phyloP scores from a whole-genome alignment of 2,888 invertebrate genomes.

The Drosophila ezoana region DNA sequence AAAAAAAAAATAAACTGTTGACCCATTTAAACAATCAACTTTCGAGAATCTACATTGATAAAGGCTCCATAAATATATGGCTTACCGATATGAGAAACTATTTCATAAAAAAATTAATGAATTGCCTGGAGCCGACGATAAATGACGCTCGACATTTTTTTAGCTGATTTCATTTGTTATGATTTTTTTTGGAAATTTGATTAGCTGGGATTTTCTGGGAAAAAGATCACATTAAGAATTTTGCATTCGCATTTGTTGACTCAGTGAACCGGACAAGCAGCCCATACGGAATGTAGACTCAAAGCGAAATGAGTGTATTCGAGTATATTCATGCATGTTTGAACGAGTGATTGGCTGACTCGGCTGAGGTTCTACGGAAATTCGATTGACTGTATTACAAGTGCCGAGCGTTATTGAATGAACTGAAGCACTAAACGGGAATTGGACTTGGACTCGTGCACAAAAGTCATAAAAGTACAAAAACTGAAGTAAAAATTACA shows the following conservation, averaged over 20 bases:
- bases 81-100: conserved; percentile 12
- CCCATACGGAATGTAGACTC: background rate
- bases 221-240: conserved; percentile 43
- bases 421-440: conserved; percentile 1
- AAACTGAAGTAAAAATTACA: conserved; percentile 44
- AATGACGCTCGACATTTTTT: conserved; percentile 35
- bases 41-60: conserved; percentile 10
- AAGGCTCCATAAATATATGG: conserved; percentile 25
- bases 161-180: conserved; percentile 14
- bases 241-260: conserved; percentile 34
- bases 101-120: conserved; percentile 24
- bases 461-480: conserved; percentile 17
- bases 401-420: conserved; percentile 3
- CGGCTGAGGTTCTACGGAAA: conserved; percentile 32
- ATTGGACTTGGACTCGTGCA: conserved; percentile 22
- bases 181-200: conserved; percentile 26
- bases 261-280: conserved; percentile 15
- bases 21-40: conserved; percentile 11
- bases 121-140: conserved; percentile 19
- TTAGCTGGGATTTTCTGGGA: conserved; percentile 38
- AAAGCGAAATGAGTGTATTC: background rate
- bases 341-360: conserved; percentile 6
- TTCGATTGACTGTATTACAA: conserved; percentile 40
- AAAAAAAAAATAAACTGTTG: background rate
- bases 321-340: background rate